Evolutionary conservation across 2,888 invertebrate genomes (phyloP), one percentile per base, ranked within the genome.

Genomic region (Hydriomena furcata): DNA sequence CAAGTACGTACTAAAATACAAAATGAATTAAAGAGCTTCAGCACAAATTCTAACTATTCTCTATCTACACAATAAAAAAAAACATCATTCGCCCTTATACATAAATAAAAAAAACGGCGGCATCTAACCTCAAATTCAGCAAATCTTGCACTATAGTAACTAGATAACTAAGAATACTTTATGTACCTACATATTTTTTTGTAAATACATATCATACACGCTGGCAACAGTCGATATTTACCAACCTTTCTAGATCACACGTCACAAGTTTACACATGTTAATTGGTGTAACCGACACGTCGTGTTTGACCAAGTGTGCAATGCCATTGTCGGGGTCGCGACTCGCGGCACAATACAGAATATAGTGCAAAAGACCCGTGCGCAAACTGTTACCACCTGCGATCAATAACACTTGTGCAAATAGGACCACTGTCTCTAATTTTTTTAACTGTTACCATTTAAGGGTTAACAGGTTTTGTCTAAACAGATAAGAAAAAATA

Each of bases 251-350:
- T 21, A 23, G 23, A 27, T 36, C 8, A 42, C 20, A 20, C 37
- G 43, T 43, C 49, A 44, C 6, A 27, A 25, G 17, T 43, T 34
- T 34, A 28, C 27, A 20, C 7, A 12, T 17, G 17, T 25, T 27
- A 28, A 25, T 40, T 32, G 27, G 27, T 46, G 40, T 13, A 20
- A 17, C 31, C 20, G 30, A 12, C 37, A 21, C 7, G 20, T 42
- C n/a, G 12, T 46, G 27, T 52, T 52, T 45, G 27, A 5, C 17
- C 51, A 52, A 42, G 45, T 52, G 51, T 24, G 27, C 25, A 5
- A 10, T 37, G 25, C 31, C 31, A 42, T 27, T 38, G 37, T 17
- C 25, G 43, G 24, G 21, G 46, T 31, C 28, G 23, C 30, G 6
- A 12, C 10, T 31, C 28, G 23, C 30, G 6, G 10, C 10, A 45